Base-by-base conservation (phyloP, 2,113 vertebrate species). In the Lonchura striata region DNA sequence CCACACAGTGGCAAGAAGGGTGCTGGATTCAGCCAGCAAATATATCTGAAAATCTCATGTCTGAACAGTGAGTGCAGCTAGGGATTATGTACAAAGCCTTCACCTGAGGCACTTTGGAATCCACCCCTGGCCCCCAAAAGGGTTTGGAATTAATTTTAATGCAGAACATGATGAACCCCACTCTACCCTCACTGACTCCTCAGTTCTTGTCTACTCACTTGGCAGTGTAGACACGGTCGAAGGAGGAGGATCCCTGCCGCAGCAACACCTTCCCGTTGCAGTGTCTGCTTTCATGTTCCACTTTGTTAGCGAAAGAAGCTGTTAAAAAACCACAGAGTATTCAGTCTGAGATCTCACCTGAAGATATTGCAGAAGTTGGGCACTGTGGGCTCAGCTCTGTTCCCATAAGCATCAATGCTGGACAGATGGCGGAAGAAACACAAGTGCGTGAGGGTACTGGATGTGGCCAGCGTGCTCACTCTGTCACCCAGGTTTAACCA, bases 301-400 rank as follows among this genome's bases (percentile, higher is more conserved):
- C 98, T 96, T 99, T 99, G 86, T 97, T 97, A 19, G 99, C 98
- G 90, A 99, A 99, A 94, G 98, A 99, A 8, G 94, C 99, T 99
- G 96, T 79, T 53, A 64, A 49, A 94, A 92, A 59, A 5, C 8
- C 44, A 90, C 39, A 75, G 33, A 77, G 7, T 30, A 21, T 74
- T 85, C 9, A 9, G 25, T 54, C 56, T 74, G 59, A 92, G 76
- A 66, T 65, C 53, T 30, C 16, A 33, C 20, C n/a, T 7, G 13
- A 46, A 39, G 50, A 39, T 6, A 28, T 0, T 56, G 35, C 39
- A 74, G 54, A 44, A 64, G 35, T 31, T 66, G 30, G 31, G 56
- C 44, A 76, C 54, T 54, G 28, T 23, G 37, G 60, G 30, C 17
- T 86, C 17, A 22, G 7, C n/a, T 61, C 56, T 37, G 27, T 31